These are phyloP conservation scores for Enteromius radiatus DNA, from an alignment of 2,797 vertebrate species.

Conservation along the genomic window DNA sequence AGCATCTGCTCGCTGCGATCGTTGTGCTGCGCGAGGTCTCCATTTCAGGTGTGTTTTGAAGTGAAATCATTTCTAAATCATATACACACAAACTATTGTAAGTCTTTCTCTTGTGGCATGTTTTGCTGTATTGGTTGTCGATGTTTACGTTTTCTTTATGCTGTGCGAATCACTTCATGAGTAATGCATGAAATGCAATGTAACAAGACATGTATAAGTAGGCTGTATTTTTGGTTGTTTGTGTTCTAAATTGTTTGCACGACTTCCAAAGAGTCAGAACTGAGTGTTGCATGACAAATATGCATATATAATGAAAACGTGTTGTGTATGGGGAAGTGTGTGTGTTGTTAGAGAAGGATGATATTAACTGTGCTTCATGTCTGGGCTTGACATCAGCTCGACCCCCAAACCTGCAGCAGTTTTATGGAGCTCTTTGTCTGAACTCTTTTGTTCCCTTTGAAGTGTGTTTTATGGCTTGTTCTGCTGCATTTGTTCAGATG, in stretches of 20 bases:
- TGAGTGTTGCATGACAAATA: not conserved
- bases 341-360: not conserved
- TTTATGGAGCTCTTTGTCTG: conserved; percentile 28
- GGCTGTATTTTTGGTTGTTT: too few species aligned
- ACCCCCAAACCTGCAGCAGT: conserved; percentile 18
- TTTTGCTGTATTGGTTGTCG: not conserved
- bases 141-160: not conserved
- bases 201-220: not conserved
- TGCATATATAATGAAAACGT: not conserved
- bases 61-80: not conserved
- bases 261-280: not conserved
- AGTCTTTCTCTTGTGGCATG: not conserved
- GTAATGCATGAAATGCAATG: not conserved
- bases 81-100: not conserved
- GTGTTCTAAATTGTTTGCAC: not conserved
- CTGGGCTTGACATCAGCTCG: conserved; percentile 28
- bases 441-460: not conserved
- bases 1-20: not conserved
- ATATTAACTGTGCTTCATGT: conserved; percentile 33
- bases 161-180: not conserved
- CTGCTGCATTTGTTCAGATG: not conserved
- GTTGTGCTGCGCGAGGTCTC: not conserved
- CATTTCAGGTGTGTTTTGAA: conserved; percentile 39
- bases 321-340: not conserved
- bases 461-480: not conserved